Evolutionary conservation across 2,888 invertebrate genomes (phyloP).

Genomic region (Spodoptera picta): DNA sequence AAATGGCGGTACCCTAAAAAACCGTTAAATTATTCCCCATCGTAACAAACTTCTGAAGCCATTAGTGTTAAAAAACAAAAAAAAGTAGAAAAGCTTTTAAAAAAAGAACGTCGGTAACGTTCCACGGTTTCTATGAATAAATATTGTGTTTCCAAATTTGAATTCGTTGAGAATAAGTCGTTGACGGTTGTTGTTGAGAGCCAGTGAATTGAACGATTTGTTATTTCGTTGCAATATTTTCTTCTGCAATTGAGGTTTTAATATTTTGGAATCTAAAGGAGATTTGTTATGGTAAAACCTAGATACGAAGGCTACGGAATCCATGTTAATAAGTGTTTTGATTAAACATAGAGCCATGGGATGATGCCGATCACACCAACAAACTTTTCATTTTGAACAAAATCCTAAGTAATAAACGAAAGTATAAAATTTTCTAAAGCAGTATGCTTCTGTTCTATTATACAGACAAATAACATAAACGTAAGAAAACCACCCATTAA

Average conservation of each 20-base stretch:
- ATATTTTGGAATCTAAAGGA: no score
- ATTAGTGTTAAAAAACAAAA: slow-evolving; percentile 50
- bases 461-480: neutral
- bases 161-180: slow-evolving; percentile 19
- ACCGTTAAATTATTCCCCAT: slow-evolving; percentile 17
- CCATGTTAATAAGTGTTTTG: no score
- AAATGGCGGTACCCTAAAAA: slow-evolving; percentile 6
- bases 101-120: slow-evolving; percentile 24
- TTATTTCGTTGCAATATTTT: no score
- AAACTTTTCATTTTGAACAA: no score
- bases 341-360: no score
- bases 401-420: no score
- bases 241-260: no score
- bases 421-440: no score
- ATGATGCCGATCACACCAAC: no score
- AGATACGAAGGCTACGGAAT: no score
- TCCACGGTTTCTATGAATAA: slow-evolving; percentile 44
- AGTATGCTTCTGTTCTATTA: no score
- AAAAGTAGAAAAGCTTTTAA: slow-evolving; percentile 42
- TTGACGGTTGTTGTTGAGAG: neutral
- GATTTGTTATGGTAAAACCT: no score
- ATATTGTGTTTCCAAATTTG: slow-evolving; percentile 40
- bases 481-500: slow-evolving; percentile 1
- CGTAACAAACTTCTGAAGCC: slow-evolving; percentile 36
- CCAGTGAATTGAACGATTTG: neutral